phyloP scores from a whole-genome alignment of 2,797 vertebrate species.

The Dermochelys coriacea region DNA sequence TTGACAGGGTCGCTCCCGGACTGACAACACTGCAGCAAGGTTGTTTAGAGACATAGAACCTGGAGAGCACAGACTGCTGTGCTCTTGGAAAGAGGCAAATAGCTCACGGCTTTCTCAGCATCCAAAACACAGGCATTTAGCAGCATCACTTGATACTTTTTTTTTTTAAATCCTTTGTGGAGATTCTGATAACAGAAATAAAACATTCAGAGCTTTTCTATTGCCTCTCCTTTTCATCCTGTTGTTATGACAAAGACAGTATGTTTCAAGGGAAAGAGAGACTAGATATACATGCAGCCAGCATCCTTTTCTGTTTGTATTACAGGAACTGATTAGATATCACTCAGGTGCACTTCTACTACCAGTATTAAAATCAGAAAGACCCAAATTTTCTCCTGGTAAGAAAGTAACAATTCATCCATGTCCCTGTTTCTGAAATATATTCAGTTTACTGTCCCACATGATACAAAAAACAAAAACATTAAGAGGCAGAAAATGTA shows the following conservation, averaged over 20 bases:
- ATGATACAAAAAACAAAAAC: not conserved
- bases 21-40: not conserved
- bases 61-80: fast-evolving
- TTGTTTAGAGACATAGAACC: not conserved
- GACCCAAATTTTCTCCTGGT: not conserved
- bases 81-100: not conserved
- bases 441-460: not conserved
- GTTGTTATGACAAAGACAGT: not conserved
- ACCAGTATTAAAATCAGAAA: not conserved
- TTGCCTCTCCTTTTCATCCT: not conserved
- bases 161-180: not conserved
- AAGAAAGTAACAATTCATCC: not conserved
- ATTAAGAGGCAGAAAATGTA: conserved; percentile 23
- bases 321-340: not conserved
- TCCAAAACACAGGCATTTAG: not conserved
- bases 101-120: fast-evolving
- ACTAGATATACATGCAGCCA: not conserved
- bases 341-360: not conserved
- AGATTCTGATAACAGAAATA: not conserved
- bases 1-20: not conserved
- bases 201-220: not conserved
- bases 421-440: not conserved
- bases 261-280: not conserved
- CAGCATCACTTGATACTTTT: not conserved
- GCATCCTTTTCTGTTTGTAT: not conserved